phyloP scores from a whole-genome alignment of 2,888 invertebrate species.

The Pediacus dermestoides region DNA sequence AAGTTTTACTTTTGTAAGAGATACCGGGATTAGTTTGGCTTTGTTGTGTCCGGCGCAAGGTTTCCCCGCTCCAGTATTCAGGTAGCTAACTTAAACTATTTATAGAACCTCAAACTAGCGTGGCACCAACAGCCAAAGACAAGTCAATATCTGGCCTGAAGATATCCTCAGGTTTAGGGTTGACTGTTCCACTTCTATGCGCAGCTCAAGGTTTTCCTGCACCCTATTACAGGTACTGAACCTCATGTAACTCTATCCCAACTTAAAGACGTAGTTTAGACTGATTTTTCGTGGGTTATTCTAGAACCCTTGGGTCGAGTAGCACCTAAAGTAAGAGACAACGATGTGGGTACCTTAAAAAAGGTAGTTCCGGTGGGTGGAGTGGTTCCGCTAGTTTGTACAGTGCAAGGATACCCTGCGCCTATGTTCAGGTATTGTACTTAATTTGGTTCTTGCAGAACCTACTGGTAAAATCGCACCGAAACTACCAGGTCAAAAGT shows the following conservation, averaged over 20 bases:
- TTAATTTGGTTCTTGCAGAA: slow-evolving; percentile 40
- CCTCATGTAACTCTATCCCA: slow-evolving; percentile 7
- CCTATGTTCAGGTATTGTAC: slow-evolving; percentile 60
- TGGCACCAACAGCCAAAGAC: slow-evolving; percentile 49
- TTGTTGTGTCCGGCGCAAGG: slow-evolving; percentile 58
- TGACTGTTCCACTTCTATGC: slow-evolving; percentile 49
- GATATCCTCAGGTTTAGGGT: slow-evolving; percentile 29
- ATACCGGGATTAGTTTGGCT: slow-evolving; percentile 46
- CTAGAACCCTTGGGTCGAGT: slow-evolving; percentile 52
- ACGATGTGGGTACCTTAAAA: slow-evolving; percentile 50
- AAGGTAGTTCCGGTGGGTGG: slow-evolving; percentile 40
- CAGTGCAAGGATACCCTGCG: slow-evolving; percentile 56
- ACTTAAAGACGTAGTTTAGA: too few species aligned
- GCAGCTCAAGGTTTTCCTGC: slow-evolving; percentile 56
- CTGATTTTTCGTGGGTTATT: slow-evolving; percentile 21
- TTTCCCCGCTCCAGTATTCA: slow-evolving; percentile 60
- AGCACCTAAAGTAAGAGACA: slow-evolving; percentile 50
- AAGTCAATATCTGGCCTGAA: slow-evolving; percentile 50
- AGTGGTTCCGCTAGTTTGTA: slow-evolving; percentile 50
- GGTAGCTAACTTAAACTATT: slow-evolving; percentile 50
- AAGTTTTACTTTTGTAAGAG: slow-evolving; percentile 51
- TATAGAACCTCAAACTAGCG: slow-evolving; percentile 51
- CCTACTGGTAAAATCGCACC: slow-evolving; percentile 63
- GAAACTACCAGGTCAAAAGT: slow-evolving; percentile 55
- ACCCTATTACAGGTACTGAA: slow-evolving; percentile 46